phyloP scores from a whole-genome alignment of 2,797 vertebrate genomes.

The Cryptoprocta ferox region DNA sequence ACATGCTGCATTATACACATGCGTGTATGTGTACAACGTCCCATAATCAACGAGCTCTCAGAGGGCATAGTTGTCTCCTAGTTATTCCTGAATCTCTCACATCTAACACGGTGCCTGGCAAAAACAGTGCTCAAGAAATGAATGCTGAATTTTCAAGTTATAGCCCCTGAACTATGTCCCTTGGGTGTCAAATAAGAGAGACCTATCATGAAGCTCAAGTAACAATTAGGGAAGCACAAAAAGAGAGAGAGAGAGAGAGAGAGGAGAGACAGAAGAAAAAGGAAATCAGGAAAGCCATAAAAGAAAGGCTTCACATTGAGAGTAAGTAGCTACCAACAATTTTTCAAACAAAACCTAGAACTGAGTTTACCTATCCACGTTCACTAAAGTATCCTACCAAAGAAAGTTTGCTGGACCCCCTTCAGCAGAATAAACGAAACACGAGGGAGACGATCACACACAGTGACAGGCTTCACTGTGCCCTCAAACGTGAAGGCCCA shows the following conservation, averaged over 20 bases:
- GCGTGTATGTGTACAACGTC: not conserved
- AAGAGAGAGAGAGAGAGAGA: not conserved
- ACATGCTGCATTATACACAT: not conserved
- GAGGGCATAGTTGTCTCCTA: not conserved
- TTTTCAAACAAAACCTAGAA: not conserved
- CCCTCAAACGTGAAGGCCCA: not conserved
- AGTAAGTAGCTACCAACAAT: not conserved
- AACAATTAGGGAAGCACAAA: not conserved
- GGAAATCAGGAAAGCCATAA: not conserved
- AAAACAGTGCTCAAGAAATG: not conserved
- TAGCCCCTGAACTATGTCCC: not conserved
- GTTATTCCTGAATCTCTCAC: not conserved
- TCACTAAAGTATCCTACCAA: not conserved
- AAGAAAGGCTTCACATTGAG: not conserved
- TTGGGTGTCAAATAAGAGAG: not conserved
- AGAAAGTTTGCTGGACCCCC: not conserved
- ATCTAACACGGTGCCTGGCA: not conserved
- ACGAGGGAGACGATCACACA: not conserved
- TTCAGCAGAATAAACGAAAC: not conserved
- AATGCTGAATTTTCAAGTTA: not conserved
- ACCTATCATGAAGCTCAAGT: not conserved
- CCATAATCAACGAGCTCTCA: not conserved
- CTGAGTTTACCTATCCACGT: not conserved
- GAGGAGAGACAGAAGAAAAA: rapidly evolving
- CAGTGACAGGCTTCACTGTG: no score